phyloP scores from a whole-genome alignment of 1,140 invertebrate species.

The Drosophila lini region DNA sequence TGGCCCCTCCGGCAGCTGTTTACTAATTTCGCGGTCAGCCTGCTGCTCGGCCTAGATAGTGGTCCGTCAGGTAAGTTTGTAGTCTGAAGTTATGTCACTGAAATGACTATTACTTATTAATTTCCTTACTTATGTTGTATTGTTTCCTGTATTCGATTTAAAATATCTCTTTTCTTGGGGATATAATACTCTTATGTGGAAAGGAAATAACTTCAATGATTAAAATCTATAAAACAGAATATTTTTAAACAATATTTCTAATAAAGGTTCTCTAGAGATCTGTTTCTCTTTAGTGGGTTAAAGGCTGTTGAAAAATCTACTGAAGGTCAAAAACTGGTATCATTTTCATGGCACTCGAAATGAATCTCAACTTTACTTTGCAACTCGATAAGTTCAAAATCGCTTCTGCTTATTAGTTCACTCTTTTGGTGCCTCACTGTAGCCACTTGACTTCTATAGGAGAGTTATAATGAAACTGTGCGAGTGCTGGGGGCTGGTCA shows the following conservation, averaged over 20 bases:
- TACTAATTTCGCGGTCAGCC: constrained; percentile 29
- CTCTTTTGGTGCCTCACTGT: neutral
- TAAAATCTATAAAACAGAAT: constrained; percentile 1
- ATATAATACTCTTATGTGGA: too few relatives aligned
- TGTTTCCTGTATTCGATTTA: too few relatives aligned
- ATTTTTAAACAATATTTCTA: neutral
- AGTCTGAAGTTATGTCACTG: neutral
- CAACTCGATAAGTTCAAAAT: neutral
- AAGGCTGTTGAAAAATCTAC: too few relatives aligned
- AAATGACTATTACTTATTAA: neutral
- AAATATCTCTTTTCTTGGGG: too few relatives aligned
- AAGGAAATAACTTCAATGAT: neutral
- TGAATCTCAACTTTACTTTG: neutral
- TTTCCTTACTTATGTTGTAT: neutral
- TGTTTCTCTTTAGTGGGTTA: too few relatives aligned
- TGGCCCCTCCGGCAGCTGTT: constrained; percentile 12
- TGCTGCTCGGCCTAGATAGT: constrained; percentile 17
- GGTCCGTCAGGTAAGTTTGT: neutral
- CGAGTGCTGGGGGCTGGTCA: constrained; percentile 5
- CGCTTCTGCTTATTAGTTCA: neutral
- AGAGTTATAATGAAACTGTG: constrained; percentile 7
- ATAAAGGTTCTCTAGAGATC: too few relatives aligned
- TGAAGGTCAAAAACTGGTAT: too few relatives aligned
- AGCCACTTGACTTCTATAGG: constrained; percentile 4
- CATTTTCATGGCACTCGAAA: neutral